Conservation (phyloP, 2,113 vertebrate species). For the Zosterops japonicus region DNA sequence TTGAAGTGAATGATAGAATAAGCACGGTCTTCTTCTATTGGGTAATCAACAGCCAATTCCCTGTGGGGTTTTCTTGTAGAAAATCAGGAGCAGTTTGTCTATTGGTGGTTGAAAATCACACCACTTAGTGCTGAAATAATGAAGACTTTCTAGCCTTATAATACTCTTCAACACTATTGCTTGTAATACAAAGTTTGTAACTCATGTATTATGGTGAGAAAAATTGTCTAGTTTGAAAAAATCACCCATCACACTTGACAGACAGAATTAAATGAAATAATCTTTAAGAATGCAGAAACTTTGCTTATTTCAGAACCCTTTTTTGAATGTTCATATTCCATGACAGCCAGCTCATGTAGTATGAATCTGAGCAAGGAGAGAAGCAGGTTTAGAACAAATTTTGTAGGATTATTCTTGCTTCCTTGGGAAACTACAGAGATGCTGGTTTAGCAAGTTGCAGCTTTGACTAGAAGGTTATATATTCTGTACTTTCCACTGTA, state of each 20-base stretch:
- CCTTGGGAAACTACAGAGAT: constrained; percentile 51
- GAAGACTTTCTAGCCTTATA: background rate
- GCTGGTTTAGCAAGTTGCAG: constrained; percentile 15
- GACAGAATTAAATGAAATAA: constrained; percentile 60
- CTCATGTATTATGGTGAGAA: background rate
- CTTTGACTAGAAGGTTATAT: constrained; percentile 8
- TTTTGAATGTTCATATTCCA: constrained; percentile 51
- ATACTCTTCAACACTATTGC: background rate
- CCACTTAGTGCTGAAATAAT: background rate
- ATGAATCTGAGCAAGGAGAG: constrained; percentile 11
- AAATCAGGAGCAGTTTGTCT: background rate
- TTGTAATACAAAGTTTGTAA: background rate
- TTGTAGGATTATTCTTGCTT: constrained; percentile 51
- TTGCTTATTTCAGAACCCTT: constrained; percentile 52
- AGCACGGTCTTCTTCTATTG: background rate
- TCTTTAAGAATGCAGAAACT: constrained; percentile 46
- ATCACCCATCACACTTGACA: constrained; percentile 41
- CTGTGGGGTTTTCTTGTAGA: background rate
- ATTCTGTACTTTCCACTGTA: background rate
- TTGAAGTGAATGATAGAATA: background rate
- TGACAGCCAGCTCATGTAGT: constrained; percentile 37
- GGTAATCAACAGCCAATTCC: background rate
- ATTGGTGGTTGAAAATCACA: background rate
- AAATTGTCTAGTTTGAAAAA: background rate
- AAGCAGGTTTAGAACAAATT: constrained; percentile 35